Evolutionary conservation across 2,797 vertebrate genomes (phyloP), one percentile per base, ranked within the genome.

Genomic region (Myripristis murdjan): DNA sequence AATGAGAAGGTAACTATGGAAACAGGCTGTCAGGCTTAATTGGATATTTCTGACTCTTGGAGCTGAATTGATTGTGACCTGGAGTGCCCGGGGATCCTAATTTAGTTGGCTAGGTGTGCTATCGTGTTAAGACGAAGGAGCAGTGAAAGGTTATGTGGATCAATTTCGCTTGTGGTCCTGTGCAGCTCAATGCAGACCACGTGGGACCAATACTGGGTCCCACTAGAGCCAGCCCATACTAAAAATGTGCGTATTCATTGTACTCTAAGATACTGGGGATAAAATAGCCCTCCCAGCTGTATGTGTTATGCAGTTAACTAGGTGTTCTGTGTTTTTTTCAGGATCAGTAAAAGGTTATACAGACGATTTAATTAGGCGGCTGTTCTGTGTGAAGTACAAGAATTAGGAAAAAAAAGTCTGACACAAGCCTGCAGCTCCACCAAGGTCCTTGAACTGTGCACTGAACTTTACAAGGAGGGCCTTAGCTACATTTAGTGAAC

Each of bases 11-110:
- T 74, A 67, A 59, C 83, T 60, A 87, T 76, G 58, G 84, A 75
- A 90, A 90, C 86, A 64, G 61, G 47, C 77, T 72, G 70, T 68
- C 75, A 64, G 70, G 47, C 66, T 78, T 82, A 86, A 91, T 83
- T 80, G 68, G 71, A 81, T 81, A 85, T 87, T 87, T 83, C 59
- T 73, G 77, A 53, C 58, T 63, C 69, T 73, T 18, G 0, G 37
- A 77, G 65, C 16, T 7, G 2, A 66, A 91, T 75, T 87, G 87
- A 91, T 91, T 2, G 18, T 67, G 79, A 77, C 70, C 7, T 6
- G 78, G 67, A 75, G 63, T 1, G 15, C 62, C 70, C 2, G 1
- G 6, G 75, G 82, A 81, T 71, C 73, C 62, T 81, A 61, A 90
- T 89, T 87, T 55, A 62, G 73, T 82, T 77, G 56, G n/a, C 46